Percentiles rank a stretch among this genome's conserved stretches.
Evolutionary conservation across 2,797 vertebrate genomes (phyloP).

Genomic region (Arctocebus calabarensis): DNA sequence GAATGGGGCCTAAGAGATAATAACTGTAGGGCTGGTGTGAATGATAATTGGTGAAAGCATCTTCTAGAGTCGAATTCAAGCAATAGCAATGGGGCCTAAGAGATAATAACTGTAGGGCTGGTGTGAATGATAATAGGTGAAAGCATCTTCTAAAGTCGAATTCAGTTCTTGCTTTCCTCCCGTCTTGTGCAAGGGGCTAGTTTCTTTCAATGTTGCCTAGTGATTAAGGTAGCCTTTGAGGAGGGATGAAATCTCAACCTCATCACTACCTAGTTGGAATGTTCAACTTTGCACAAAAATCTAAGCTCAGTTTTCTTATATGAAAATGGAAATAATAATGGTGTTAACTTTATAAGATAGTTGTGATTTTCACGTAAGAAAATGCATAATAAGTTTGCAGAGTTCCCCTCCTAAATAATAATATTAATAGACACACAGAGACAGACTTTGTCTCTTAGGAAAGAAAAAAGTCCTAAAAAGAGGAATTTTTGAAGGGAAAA

Average conservation of each 20-base stretch:
- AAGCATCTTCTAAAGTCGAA: neutral
- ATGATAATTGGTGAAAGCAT: neutral
- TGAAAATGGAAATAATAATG: neutral
- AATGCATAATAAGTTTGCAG: neutral
- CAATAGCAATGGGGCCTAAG: neutral
- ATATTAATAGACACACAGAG: neutral
- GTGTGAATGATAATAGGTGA: neutral
- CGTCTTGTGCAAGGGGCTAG: neutral
- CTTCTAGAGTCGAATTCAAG: neutral
- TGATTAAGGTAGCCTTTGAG: neutral
- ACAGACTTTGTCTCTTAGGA: neutral
- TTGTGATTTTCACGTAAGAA: slow-evolving; percentile 1
- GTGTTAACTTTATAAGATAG: neutral
- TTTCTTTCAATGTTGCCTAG: neutral
- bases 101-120: neutral
- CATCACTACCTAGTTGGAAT: neutral
- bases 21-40: neutral
- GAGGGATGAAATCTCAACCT: neutral
- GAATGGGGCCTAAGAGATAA: neutral
- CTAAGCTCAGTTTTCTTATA: neutral
- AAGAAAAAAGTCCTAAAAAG: neutral
- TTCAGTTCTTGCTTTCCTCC: neutral
- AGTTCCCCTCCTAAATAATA: neutral
- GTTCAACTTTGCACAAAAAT: neutral
- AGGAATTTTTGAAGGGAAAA: neutral